phyloP scores from a whole-genome alignment of 2,113 vertebrate genomes.

The Microtus oregoni region DNA sequence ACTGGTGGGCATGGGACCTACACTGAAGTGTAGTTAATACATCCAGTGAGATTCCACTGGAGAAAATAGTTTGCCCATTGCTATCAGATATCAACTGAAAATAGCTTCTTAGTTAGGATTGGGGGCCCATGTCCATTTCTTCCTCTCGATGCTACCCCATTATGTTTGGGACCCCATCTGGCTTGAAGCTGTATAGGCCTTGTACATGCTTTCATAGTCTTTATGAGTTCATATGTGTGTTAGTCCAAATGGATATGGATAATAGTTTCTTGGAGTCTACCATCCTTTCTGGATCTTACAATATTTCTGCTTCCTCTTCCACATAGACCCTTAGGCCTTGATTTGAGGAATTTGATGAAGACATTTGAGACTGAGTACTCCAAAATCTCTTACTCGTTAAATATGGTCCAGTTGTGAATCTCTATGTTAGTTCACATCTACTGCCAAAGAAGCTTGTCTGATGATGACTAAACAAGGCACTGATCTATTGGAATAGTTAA shows the following conservation, averaged over 20 bases:
- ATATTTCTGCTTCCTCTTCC: neutral
- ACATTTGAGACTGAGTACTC: neutral
- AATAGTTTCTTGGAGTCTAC: neutral
- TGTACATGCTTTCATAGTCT: neutral
- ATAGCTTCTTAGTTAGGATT: neutral
- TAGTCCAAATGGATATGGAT: neutral
- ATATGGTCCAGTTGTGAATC: too few species aligned
- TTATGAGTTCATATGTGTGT: neutral
- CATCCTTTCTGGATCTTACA: neutral
- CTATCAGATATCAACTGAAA: neutral
- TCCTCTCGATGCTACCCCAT: neutral
- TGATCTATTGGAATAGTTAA: neutral
- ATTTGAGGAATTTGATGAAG: neutral
- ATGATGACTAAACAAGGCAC: neutral
- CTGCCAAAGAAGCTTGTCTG: neutral
- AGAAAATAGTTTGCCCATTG: neutral
- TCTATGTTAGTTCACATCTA: neutral
- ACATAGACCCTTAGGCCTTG: neutral
- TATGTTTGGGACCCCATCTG: neutral
- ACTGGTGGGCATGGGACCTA: neutral
- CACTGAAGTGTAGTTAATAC: neutral
- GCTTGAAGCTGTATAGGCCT: neutral
- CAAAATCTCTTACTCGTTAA: too few species aligned
- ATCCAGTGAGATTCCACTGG: neutral
- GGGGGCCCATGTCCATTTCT: neutral